phyloP scores from a whole-genome alignment of 2,113 vertebrate genomes.

The Isichthys henryi region DNA sequence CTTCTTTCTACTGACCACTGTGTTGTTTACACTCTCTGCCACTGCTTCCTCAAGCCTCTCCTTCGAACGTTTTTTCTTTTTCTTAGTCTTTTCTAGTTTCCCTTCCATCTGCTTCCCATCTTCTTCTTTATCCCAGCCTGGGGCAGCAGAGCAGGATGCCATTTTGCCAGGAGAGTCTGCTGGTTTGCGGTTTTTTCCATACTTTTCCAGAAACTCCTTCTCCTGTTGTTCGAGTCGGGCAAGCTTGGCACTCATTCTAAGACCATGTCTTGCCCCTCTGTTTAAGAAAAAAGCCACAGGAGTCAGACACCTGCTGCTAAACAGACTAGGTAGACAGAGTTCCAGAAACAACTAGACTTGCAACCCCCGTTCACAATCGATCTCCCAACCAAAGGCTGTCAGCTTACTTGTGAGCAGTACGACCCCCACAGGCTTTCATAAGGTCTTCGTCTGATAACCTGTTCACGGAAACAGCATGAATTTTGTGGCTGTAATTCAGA shows the following conservation, averaged over 20 bases:
- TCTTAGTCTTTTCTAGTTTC: slow-evolving; percentile 14
- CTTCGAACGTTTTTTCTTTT: slow-evolving; percentile 38
- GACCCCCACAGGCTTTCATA: slow-evolving; percentile 75
- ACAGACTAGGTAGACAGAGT: neutral
- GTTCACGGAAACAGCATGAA: slow-evolving; percentile 5
- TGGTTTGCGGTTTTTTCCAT: slow-evolving; percentile 44
- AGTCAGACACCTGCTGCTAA: neutral
- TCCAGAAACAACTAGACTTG: neutral
- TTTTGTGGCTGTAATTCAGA: neutral
- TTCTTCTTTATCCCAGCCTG: slow-evolving; percentile 26
- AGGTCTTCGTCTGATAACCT: slow-evolving; percentile 78
- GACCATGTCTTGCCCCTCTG: slow-evolving; percentile 79
- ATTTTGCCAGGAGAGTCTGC: neutral
- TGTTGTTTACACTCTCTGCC: slow-evolving; percentile 8
- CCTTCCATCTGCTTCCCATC: slow-evolving; percentile 30
- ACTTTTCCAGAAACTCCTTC: slow-evolving; percentile 72
- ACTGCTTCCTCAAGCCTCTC: slow-evolving; percentile 7
- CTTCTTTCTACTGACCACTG: neutral
- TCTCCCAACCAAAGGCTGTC: neutral
- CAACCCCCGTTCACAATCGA: neutral
- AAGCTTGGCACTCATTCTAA: slow-evolving; percentile 89
- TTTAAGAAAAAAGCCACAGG: neutral
- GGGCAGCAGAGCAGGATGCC: neutral
- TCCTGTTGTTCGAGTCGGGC: slow-evolving; percentile 85
- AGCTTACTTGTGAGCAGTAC: slow-evolving; percentile 89